Evolutionary conservation across 2,797 vertebrate species (phyloP).

Genomic region (Yasuhikotakia modesta): DNA sequence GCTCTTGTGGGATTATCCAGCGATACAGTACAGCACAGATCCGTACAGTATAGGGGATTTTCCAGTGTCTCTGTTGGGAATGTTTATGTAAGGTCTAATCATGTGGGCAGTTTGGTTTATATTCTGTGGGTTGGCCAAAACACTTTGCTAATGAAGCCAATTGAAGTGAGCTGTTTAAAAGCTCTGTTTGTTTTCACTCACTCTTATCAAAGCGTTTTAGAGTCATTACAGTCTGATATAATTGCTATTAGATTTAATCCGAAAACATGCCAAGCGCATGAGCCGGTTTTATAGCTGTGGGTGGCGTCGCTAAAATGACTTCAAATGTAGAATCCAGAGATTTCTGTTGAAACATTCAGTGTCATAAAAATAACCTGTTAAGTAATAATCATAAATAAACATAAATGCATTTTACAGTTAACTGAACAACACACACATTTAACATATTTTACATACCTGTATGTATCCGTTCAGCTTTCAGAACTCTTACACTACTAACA

Average conservation of each 20-base stretch:
- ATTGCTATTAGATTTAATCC: slow-evolving; percentile 55
- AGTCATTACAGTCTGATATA: slow-evolving; percentile 58
- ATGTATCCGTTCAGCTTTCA: too few species aligned
- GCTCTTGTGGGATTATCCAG: slow-evolving; percentile 50
- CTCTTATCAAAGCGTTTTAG: slow-evolving; percentile 60
- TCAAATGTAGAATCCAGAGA: background rate
- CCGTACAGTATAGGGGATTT: slow-evolving; percentile 52
- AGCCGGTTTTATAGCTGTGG: slow-evolving; percentile 54
- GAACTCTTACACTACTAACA: too few species aligned
- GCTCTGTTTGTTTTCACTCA: slow-evolving; percentile 66
- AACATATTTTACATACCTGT: too few species aligned
- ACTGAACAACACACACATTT: too few species aligned
- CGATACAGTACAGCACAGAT: slow-evolving; percentile 30
- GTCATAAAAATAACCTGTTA: background rate
- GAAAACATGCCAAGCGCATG: slow-evolving; percentile 43
- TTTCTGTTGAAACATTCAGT: background rate
- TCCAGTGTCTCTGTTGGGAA: slow-evolving; percentile 54
- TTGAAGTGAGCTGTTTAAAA: slow-evolving; percentile 64
- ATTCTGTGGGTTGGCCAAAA: slow-evolving; percentile 50
- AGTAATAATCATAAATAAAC: background rate
- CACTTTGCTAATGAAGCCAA: slow-evolving; percentile 54
- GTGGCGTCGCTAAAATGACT: slow-evolving; percentile 54
- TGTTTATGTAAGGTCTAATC: slow-evolving; percentile 64
- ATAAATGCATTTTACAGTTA: slow-evolving; percentile 4
- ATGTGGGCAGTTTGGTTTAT: slow-evolving; percentile 62